A percentile compares a stretch with the other conserved stretches of the same genome.
Evolutionary conservation across 2,113 vertebrate species (phyloP).

Genomic region (Holacanthus passer): DNA sequence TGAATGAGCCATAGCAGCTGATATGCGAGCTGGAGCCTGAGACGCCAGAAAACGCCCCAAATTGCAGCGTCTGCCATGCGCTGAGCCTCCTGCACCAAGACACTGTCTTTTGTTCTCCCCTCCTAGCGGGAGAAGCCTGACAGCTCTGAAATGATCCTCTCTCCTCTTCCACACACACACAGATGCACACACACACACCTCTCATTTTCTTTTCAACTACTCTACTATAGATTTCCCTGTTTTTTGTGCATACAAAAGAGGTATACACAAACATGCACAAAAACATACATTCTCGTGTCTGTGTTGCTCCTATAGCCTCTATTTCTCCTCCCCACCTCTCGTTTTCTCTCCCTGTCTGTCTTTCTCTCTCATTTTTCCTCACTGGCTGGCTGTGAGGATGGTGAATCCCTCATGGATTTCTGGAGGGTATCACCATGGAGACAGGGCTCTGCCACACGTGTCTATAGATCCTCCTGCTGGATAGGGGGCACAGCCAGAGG

Average conservation of each 20-base stretch:
- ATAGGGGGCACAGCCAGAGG: constrained; percentile 83
- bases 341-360: constrained; percentile 60
- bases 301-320: constrained; percentile 56
- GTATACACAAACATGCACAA: constrained; percentile 30
- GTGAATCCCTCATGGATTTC: constrained; percentile 87
- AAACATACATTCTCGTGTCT: constrained; percentile 54
- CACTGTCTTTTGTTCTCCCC: constrained; percentile 83
- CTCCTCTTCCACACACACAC: constrained; percentile 42
- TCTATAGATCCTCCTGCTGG: constrained; percentile 85
- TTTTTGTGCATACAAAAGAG: constrained; percentile 31
- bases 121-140: constrained; percentile 81
- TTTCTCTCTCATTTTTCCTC: constrained; percentile 64
- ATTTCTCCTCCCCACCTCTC: constrained; percentile 46
- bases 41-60: constrained; percentile 80
- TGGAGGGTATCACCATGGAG: constrained; percentile 89
- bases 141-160: constrained; percentile 84
- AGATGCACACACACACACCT: constrained; percentile 32
- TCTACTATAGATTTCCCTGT: constrained; percentile 45
- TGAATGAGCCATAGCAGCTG: constrained; percentile 51
- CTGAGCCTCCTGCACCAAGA: constrained; percentile 78
- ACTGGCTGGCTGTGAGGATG: constrained; percentile 80
- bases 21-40: constrained; percentile 74
- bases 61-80: constrained; percentile 79
- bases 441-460: constrained; percentile 85
- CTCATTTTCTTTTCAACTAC: constrained; percentile 45